A percentile compares a stretch with the other conserved stretches of the same genome.
phyloP scores from a whole-genome alignment of 2,888 invertebrate species.

The Eucera pruinosa region DNA sequence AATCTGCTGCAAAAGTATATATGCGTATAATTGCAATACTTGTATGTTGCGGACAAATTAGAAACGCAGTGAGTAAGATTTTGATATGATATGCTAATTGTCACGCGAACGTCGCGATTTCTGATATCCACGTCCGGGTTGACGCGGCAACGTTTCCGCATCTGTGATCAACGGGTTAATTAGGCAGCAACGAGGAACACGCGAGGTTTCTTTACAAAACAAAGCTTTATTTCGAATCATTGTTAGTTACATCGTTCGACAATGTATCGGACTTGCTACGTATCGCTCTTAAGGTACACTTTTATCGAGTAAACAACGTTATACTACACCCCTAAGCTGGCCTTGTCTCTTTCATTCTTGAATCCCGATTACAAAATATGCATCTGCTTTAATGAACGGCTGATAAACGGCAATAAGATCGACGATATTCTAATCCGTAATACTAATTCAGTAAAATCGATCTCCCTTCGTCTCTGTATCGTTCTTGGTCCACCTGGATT shows the following conservation, averaged over 20 bases:
- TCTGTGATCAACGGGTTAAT: too few relatives aligned
- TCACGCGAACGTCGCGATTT: too few relatives aligned
- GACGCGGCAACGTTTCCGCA: too few relatives aligned
- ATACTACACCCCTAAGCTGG: conserved; percentile 61
- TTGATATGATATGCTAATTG: too few relatives aligned
- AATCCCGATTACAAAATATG: conserved; percentile 65
- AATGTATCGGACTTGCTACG: conserved; percentile 55
- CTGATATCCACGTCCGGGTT: too few relatives aligned
- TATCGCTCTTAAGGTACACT: conserved; percentile 70
- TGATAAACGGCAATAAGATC: conserved; percentile 55
- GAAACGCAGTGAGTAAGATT: too few relatives aligned
- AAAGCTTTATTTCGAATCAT: conserved; percentile 71
- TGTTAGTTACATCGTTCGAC: conserved; percentile 67
- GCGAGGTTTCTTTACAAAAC: conserved; percentile 69
- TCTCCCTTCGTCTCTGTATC: conserved; percentile 55
- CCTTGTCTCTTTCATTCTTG: conserved; percentile 24
- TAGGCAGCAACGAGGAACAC: too few relatives aligned
- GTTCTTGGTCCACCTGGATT: conserved; percentile 74
- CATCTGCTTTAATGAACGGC: conserved; percentile 50
- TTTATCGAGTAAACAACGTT: conserved; percentile 69
- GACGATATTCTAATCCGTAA: conserved; percentile 38
- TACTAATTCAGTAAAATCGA: conserved; percentile 43
- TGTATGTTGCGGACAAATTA: too few relatives aligned
- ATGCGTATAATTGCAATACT: too few relatives aligned
- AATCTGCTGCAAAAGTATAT: too few relatives aligned